Evolutionary conservation across 2,797 vertebrate species (phyloP).

Genomic region (Typhlichthys subterraneus): DNA sequence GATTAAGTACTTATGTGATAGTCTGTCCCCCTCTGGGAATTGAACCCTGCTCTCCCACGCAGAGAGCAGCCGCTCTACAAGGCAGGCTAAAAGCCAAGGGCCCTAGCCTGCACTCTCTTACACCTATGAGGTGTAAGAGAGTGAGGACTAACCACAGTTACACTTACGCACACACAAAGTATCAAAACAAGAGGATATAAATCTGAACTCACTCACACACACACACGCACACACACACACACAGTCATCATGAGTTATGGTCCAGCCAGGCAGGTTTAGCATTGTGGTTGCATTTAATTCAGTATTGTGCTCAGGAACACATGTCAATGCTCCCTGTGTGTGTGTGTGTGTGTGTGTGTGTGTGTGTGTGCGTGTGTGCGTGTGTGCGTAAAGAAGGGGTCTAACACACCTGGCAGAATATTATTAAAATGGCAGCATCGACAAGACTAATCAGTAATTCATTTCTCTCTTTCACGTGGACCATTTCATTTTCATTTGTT

Average conservation of each 20-base stretch:
- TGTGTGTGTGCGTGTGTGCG: constrained; percentile 7
- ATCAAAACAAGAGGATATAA: background rate
- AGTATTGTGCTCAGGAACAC: background rate
- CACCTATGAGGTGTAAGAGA: too few relatives aligned
- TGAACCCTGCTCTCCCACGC: too few relatives aligned
- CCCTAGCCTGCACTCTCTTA: too few relatives aligned
- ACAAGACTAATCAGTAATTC: constrained; percentile 58
- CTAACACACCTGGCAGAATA: constrained; percentile 12
- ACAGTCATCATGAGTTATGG: constrained; percentile 17
- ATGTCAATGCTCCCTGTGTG: constrained; percentile 18
- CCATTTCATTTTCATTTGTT: constrained; percentile 67
- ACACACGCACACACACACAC: constrained; percentile 12
- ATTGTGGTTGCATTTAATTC: constrained; percentile 3
- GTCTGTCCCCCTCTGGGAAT: too few relatives aligned
- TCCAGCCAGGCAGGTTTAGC: constrained; percentile 21
- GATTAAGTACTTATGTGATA: too few relatives aligned
- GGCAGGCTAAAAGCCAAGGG: too few relatives aligned
- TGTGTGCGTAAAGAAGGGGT: constrained; percentile 3
- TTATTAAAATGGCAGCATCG: constrained; percentile 46
- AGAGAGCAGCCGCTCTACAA: too few relatives aligned
- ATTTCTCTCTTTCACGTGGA: constrained; percentile 56
- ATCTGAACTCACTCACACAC: background rate
- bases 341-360: constrained; percentile 3
- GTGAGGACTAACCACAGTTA: too few relatives aligned
- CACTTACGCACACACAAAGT: background rate